phyloP scores from a whole-genome alignment of 2,888 invertebrate genomes.

The Lithophane ornitopus region DNA sequence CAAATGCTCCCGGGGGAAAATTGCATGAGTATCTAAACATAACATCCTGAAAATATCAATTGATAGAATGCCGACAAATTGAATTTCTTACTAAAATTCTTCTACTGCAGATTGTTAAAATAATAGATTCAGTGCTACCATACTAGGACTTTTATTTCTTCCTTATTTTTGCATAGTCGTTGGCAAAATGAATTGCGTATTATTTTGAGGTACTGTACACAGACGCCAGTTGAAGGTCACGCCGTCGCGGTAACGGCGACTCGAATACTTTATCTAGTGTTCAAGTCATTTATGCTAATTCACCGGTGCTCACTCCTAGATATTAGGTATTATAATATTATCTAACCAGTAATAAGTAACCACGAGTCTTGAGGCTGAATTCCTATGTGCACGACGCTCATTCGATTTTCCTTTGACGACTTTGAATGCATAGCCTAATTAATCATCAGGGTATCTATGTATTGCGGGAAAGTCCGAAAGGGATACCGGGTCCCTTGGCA shows the following conservation, averaged over 20 bases:
- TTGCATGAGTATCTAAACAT: background rate
- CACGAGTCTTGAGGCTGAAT: slow-evolving; percentile 18
- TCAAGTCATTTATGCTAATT: slow-evolving; percentile 49
- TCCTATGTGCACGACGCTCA: background rate
- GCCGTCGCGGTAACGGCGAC: slow-evolving; percentile 1
- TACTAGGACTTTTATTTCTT: background rate
- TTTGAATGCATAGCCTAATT: background rate
- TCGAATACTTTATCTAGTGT: slow-evolving; percentile 2
- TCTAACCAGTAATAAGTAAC: background rate
- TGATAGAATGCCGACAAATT: too few relatives aligned
- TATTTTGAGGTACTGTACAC: too few relatives aligned
- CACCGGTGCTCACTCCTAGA: slow-evolving; percentile 1
- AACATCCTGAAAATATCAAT: background rate
- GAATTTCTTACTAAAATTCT: background rate
- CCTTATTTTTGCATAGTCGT: background rate
- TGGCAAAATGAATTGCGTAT: background rate
- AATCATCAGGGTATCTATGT: too few relatives aligned
- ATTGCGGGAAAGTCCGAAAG: too few relatives aligned
- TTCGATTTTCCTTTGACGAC: background rate
- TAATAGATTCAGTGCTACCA: background rate
- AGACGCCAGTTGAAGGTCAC: slow-evolving; percentile 30
- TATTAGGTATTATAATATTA: slow-evolving; percentile 9
- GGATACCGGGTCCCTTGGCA: too few relatives aligned
- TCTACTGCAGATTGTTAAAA: too few relatives aligned
- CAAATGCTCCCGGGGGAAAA: background rate